Evolutionary conservation across 2,888 invertebrate genomes (phyloP).

Genomic region (Elysia crispata): DNA sequence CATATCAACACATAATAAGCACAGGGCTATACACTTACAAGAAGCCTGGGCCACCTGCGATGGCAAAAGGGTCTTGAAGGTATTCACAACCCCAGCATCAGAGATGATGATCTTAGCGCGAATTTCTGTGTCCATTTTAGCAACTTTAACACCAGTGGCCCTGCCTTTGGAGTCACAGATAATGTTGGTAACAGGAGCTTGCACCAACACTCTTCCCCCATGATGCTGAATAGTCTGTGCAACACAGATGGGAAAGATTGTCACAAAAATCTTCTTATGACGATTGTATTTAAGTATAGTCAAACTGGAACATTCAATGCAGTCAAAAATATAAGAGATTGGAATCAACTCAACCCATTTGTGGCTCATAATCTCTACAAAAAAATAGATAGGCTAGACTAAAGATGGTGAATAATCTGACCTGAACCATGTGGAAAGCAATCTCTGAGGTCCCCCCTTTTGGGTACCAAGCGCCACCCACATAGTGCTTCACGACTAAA

Average conservation of each 20-base stretch:
- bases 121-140: slow-evolving; percentile 60
- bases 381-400: no score
- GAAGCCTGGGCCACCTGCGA: slow-evolving; percentile 69
- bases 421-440: slow-evolving; percentile 73
- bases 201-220: slow-evolving; percentile 76
- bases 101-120: slow-evolving; percentile 72
- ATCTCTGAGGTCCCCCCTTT: slow-evolving; percentile 78
- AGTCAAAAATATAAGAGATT: no score
- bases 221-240: slow-evolving; percentile 72
- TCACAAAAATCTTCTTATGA: no score
- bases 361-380: no score
- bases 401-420: no score
- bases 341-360: no score
- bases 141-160: slow-evolving; percentile 60
- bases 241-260: no score
- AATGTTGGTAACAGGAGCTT: slow-evolving; percentile 73
- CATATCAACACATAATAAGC: no score
- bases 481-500: slow-evolving; percentile 69
- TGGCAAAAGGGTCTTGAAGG: slow-evolving; percentile 70
- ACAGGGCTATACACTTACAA: slow-evolving; percentile 60
- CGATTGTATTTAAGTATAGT: no score
- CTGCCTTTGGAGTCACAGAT: slow-evolving; percentile 66
- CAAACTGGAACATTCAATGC: no score
- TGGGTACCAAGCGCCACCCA: slow-evolving; percentile 74
- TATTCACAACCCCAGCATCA: slow-evolving; percentile 73